phyloP scores from a whole-genome alignment of 2,113 vertebrate genomes.

The Rhabdornis inornatus region DNA sequence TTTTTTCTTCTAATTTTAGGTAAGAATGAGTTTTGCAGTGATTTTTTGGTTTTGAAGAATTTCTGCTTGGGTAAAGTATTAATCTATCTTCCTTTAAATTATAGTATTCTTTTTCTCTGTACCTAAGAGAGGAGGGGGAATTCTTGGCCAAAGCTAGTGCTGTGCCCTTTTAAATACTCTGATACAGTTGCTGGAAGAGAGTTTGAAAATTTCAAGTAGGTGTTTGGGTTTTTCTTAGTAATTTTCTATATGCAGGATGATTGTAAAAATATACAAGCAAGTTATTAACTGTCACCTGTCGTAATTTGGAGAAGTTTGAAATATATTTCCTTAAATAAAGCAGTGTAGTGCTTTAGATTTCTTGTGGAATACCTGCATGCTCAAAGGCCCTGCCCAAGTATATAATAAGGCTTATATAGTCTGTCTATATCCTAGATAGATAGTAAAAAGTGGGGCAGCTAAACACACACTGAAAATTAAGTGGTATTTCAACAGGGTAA shows the following conservation, averaged over 20 bases:
- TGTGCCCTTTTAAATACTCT: not conserved
- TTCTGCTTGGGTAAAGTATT: slow-evolving; percentile 69
- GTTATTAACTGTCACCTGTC: not conserved
- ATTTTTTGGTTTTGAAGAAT: slow-evolving; percentile 26
- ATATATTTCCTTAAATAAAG: not conserved
- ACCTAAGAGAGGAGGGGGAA: not conserved
- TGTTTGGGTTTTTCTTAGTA: not conserved
- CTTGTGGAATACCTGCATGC: not conserved
- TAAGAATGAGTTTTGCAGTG: slow-evolving; percentile 51
- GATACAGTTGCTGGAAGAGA: not conserved
- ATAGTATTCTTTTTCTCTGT: not conserved
- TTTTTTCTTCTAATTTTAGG: slow-evolving; percentile 59
- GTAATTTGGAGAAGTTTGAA: not conserved
- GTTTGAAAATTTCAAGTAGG: not conserved
- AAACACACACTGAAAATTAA: not conserved
- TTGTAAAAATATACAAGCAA: not conserved
- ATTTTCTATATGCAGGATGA: not conserved
- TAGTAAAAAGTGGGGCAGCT: not conserved
- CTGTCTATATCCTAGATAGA: not conserved
- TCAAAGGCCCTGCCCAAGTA: not conserved
- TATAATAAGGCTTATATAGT: not conserved
- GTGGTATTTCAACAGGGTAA: not conserved
- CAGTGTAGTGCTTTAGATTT: not conserved
- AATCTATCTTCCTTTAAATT: not conserved
- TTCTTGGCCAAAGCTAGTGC: not conserved